phyloP scores from a whole-genome alignment of 1,140 invertebrate genomes.

The Halictus rubicundus region DNA sequence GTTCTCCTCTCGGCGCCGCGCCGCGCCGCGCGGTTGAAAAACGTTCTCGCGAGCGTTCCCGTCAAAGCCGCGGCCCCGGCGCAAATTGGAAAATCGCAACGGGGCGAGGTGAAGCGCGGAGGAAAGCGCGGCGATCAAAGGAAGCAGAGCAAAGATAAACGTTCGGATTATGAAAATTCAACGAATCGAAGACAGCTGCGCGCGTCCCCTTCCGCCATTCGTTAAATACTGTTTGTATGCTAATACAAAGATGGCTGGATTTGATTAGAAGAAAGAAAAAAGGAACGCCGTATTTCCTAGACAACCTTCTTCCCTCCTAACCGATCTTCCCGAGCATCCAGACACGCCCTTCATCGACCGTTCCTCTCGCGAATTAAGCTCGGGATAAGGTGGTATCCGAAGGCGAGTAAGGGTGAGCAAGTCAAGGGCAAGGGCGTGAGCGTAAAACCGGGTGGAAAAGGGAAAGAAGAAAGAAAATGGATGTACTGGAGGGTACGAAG shows the following conservation, averaged over 20 bases:
- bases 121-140: neutral
- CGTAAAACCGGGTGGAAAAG: slow-evolving; percentile 41
- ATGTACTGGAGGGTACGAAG: slow-evolving; percentile 7
- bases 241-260: slow-evolving; percentile 6
- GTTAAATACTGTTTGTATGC: slow-evolving; percentile 9
- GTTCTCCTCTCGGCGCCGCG: neutral
- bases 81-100: slow-evolving; percentile 1
- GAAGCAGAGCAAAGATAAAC: neutral
- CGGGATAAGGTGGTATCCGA: slow-evolving; percentile 56
- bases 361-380: slow-evolving; percentile 62
- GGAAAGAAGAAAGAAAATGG: slow-evolving; percentile 46
- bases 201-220: slow-evolving; percentile 33
- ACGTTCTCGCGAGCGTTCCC: neutral
- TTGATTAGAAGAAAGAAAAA: slow-evolving; percentile 24
- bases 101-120: too few relatives aligned
- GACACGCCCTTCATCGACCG: slow-evolving; percentile 63
- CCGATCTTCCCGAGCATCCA: slow-evolving; percentile 46
- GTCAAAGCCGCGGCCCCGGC: neutral
- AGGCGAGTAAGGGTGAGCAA: slow-evolving; percentile 50
- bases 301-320: slow-evolving; percentile 8
- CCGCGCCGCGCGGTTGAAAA: too few relatives aligned
- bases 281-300: neutral
- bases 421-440: slow-evolving; percentile 62
- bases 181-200: slow-evolving; percentile 19
- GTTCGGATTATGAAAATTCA: slow-evolving; percentile 11